Percentiles rank a stretch among this genome's conserved stretches.
These are phyloP conservation scores for Anisognathus igniventris DNA, from an alignment of 2,797 vertebrate genomes.

Conservation along the genomic window DNA sequence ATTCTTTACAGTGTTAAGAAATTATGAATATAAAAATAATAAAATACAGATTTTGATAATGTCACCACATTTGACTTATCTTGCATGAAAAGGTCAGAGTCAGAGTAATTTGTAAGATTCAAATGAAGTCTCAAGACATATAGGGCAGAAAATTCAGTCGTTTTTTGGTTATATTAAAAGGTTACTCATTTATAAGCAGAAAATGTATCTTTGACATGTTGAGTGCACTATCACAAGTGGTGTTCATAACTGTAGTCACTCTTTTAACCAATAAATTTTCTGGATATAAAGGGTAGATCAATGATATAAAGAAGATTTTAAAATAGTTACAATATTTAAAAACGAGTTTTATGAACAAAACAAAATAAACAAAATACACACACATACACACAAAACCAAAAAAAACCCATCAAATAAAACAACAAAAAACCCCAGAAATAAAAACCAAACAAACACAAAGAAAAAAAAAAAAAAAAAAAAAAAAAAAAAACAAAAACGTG, in stretches of 20 bases:
- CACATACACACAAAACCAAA: not conserved
- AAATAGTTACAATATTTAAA: not conserved
- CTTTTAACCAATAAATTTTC: not conserved
- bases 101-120: slow-evolving; percentile 33
- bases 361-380: not conserved
- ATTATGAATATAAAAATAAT: slow-evolving; percentile 51
- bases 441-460: not conserved
- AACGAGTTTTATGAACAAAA: not conserved
- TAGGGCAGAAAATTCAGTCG: slow-evolving; percentile 21
- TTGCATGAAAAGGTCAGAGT: slow-evolving; percentile 60
- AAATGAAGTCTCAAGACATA: slow-evolving; percentile 32
- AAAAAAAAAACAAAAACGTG: not conserved
- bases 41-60: slow-evolving; percentile 51
- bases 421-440: not conserved
- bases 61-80: slow-evolving; percentile 52
- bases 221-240: not conserved
- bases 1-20: not conserved
- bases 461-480: too few relatives aligned
- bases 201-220: not conserved
- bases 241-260: not conserved
- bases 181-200: not conserved
- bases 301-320: not conserved
- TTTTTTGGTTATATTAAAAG: slow-evolving; percentile 23
- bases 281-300: not conserved
- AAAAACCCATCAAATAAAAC: not conserved